These are phyloP conservation scores for Odontothrips loti DNA, from an alignment of 2,888 invertebrate genomes.

Conservation along the genomic window DNA sequence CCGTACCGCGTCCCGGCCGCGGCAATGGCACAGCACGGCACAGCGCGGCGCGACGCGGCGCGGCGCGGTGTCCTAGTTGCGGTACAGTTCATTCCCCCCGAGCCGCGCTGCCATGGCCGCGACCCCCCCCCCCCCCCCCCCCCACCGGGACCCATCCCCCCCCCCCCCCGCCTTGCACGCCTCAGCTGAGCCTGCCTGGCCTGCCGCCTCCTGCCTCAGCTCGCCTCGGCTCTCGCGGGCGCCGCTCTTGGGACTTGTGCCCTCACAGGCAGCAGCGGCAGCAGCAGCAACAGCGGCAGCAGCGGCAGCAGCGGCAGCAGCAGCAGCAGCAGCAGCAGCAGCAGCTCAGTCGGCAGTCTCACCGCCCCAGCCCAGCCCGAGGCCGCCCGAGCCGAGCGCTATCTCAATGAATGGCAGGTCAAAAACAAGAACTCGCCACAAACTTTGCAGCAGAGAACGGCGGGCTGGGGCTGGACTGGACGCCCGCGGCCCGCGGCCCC, in stretches of 20 bases:
- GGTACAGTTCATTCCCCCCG: slow-evolving; percentile 23
- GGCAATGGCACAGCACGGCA: background rate
- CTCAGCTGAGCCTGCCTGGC: background rate
- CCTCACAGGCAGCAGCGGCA: no score
- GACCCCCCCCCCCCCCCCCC: background rate
- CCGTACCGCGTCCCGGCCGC: background rate
- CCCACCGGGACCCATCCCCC: background rate
- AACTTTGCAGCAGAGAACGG: no score
- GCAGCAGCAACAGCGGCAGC: no score
- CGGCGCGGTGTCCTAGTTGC: slow-evolving; percentile 7
- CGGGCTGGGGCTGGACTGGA: no score
- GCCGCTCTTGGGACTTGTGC: background rate
- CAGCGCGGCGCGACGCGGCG: background rate
- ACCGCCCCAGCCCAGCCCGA: no score
- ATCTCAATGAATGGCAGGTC: no score
- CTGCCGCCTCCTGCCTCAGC: background rate
- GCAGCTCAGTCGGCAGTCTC: no score
- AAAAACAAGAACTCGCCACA: no score
- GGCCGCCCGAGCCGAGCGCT: no score
- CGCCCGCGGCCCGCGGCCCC: no score
- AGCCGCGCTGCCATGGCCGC: slow-evolving; percentile 22
- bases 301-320: no score
- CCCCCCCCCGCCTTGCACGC: background rate
- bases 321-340: no score
- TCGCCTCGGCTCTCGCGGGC: background rate